A percentile compares a stretch with the other conserved stretches of the same genome.
phyloP scores from a whole-genome alignment of 1,140 invertebrate species.

The Carcinoscorpius rotundicauda region DNA sequence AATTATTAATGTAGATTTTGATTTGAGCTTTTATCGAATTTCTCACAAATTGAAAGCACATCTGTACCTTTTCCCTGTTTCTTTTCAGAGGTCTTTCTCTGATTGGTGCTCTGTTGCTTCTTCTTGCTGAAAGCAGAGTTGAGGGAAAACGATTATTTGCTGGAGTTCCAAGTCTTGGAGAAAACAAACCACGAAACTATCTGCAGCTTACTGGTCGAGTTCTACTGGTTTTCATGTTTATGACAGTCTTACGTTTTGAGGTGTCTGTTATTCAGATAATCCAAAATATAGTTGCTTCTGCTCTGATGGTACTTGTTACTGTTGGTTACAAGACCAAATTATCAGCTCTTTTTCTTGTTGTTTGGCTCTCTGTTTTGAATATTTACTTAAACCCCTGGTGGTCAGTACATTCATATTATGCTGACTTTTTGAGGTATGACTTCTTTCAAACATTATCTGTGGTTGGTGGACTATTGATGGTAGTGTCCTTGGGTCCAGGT shows the following conservation, averaged over 20 bases:
- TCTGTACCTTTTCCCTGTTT: too few relatives aligned
- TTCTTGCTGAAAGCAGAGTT: conserved; percentile 84
- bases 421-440: conserved; percentile 99
- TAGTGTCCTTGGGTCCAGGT: conserved; percentile 94
- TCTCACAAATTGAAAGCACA: too few relatives aligned
- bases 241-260: conserved; percentile 90
- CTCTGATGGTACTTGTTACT: conserved; percentile 90
- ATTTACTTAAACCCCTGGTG: conserved; percentile 98
- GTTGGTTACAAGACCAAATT: conserved; percentile 98
- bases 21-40: too few relatives aligned
- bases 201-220: conserved; percentile 91
- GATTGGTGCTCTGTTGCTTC: conserved; percentile 84
- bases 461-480: conserved; percentile 94
- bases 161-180: conserved; percentile 88
- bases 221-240: conserved; percentile 96
- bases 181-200: conserved; percentile 97
- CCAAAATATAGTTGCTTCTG: conserved; percentile 73
- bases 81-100: conserved; percentile 64
- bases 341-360: conserved; percentile 83
- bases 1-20: too few relatives aligned
- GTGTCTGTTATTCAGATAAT: conserved; percentile 71
- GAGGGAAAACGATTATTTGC: conserved; percentile 86
- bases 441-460: conserved; percentile 99
- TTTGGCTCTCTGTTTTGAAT: conserved; percentile 65
- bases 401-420: conserved; percentile 85